Evolutionary conservation across 92 coral and sea anemone genomes (phyloP).

Genomic region (Virgularia gustaviana): DNA sequence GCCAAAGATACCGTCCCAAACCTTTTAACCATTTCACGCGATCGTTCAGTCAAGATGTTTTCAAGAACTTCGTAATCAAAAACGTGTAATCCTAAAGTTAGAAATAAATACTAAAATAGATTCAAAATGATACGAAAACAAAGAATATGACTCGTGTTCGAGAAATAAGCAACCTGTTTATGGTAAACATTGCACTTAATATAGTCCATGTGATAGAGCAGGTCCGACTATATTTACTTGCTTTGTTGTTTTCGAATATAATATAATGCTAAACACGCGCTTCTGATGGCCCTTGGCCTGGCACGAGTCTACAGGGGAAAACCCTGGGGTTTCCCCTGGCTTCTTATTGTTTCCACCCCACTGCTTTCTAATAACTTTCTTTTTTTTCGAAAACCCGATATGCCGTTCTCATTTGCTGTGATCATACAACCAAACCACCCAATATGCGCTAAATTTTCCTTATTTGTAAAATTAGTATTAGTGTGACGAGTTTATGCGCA

Average conservation of each 20-base stretch:
- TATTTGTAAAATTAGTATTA: neutral
- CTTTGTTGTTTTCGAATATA: neutral
- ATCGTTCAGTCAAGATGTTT: too few relatives aligned
- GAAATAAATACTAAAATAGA: too few relatives aligned
- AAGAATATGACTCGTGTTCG: too few relatives aligned
- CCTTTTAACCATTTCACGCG: too few relatives aligned
- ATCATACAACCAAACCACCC: too few relatives aligned
- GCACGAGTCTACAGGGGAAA: conserved; percentile 26
- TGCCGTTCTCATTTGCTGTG: too few relatives aligned
- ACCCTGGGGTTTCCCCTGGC: conserved; percentile 25
- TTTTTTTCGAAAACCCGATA: neutral
- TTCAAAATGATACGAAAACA: too few relatives aligned
- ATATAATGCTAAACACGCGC: neutral
- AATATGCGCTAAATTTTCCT: too few relatives aligned
- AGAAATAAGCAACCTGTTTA: too few relatives aligned
- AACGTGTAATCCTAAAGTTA: too few relatives aligned
- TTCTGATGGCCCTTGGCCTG: neutral
- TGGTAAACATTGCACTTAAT: neutral
- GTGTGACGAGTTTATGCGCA: neutral
- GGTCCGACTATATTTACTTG: neutral
- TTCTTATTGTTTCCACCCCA: neutral
- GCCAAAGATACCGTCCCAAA: too few relatives aligned
- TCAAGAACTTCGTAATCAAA: too few relatives aligned
- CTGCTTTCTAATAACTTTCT: neutral
- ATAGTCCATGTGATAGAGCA: conserved; percentile 1